These are phyloP conservation scores for Aplysina aerophoba DNA, from an alignment of 37 sponge, comb jelly and placozoan genomes.

Conservation along the genomic window DNA sequence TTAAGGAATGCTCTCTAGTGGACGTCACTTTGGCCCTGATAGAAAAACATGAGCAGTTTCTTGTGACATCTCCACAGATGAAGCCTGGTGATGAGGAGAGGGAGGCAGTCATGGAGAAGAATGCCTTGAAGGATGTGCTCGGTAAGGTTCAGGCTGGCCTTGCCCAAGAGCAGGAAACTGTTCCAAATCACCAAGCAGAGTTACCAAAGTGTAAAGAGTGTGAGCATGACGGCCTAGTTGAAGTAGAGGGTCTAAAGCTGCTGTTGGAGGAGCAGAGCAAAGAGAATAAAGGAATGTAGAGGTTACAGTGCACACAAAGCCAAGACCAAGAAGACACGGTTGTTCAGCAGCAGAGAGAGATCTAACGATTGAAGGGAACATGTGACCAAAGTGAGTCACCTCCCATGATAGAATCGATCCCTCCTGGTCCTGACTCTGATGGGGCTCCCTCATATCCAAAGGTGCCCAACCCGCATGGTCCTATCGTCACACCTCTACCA, in stretches of 20 bases:
- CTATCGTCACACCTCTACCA: no score
- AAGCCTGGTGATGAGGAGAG: background rate
- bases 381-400: no score
- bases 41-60: background rate
- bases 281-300: background rate
- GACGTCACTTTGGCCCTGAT: slow-evolving; percentile 1
- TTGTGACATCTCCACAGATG: background rate
- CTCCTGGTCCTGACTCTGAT: no score
- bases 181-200: background rate
- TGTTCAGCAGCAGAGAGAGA: background rate
- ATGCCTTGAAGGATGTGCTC: background rate
- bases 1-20: background rate
- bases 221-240: background rate
- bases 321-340: background rate
- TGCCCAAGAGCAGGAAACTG: slow-evolving; percentile 1
- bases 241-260: background rate
- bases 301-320: background rate
- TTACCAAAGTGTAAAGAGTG: background rate
- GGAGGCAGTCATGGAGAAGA: background rate
- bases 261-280: background rate
- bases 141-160: background rate
- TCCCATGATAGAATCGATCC: no score
- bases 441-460: no score
- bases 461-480: no score
- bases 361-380: background rate